Evolutionary conservation across 2,888 invertebrate genomes (phyloP), one percentile per base, ranked within the genome.

Genomic region (Anoncus sp.): DNA sequence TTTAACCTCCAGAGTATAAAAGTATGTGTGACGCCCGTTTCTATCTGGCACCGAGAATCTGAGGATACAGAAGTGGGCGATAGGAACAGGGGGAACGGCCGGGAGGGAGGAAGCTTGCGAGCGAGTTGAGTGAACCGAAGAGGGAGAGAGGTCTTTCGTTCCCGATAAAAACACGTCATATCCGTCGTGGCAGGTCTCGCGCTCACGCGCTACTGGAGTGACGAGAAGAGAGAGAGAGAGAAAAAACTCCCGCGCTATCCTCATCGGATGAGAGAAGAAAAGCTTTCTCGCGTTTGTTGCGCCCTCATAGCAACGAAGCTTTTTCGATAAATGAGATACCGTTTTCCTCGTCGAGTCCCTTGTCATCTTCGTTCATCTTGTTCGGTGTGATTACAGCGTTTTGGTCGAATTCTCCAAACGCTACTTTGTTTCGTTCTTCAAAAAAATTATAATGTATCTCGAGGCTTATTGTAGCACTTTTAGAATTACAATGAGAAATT

Each of bases 1-100:
- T 88, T 87, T 85, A 86, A 87, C 87, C 86, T 87, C 84, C 83
- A 79, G 85, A 86, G 88, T 85, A 87, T 87, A 87, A 87, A 87
- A 89, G 85, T 75, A 70, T 73, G 71, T 85, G 85, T 80, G 83
- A 84, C 79, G 81, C 83, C 85, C 62, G 85, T 85, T 87, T 87
- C 87, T 88, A 89, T 89, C 10, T 87, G 84, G 81, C 77, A 71
- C 80, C 77, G 75, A 81, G 84, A 86, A 89, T 89, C 88, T 86
- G 43, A 18, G 49, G 47, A 24, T 53, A 71, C 53, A 40, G 31
- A 27, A 43, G 45, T n/a, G 27, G 53, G 35, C 45, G 57, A n/a
- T 10, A 22, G n/a, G 14, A 20, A 24, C 12, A 20, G 20, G 6
- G 10, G 6, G 47, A 20, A 14, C 14, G 38, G 45, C 1, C 10